Evolutionary conservation across 92 coral and sea anemone species (phyloP), one percentile per base, ranked within the genome.

Genomic region (Scolanthus callimorphus): DNA sequence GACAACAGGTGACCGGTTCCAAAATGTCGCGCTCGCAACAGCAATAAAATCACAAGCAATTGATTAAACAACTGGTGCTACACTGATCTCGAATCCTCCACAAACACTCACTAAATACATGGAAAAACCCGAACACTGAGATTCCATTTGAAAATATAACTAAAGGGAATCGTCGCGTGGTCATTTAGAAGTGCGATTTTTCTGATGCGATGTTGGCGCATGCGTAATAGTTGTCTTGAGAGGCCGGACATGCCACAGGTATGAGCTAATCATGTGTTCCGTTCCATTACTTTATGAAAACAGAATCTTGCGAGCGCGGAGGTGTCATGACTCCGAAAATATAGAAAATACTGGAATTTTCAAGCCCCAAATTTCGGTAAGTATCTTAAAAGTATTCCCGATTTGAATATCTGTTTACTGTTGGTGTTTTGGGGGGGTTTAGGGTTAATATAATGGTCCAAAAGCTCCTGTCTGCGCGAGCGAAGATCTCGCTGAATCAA

Each of bases 281-380:
- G 55, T 55, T 51, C 45, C 38, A 83, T 87, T 85, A 83, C 96
- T 87, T 87, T 77, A 87, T 83, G 96, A 78, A 87, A 83, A 87
- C 90, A 87, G 82, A 67, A 77, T 87, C 74, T 60, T 57, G 73
- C 70, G 51, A 77, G 55, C 65, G 68, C 73, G 89, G 31, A 69
- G 85, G 43, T 77, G 89, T 72, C 89, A 86, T 82, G 78, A 86
- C 51, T 63, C 53, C 66, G 70, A 74, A 60, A 86, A 72, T 61
- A 67, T 52, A 55, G 66, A 68, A 63, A 67, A 62, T 55, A 53
- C 59, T 38, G 31, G 20, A 56, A 70, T 55, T 62, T 70, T 78
- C 57, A 25, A 23, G 29, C 64, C 62, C 44, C 55, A 68, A 25
- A 39, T 23, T 27, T 49, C 13, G 75, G 75, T 68, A 68, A 68